Conservation (phyloP, 2,113 vertebrate species). For the Chaenogobius annularis region DNA sequence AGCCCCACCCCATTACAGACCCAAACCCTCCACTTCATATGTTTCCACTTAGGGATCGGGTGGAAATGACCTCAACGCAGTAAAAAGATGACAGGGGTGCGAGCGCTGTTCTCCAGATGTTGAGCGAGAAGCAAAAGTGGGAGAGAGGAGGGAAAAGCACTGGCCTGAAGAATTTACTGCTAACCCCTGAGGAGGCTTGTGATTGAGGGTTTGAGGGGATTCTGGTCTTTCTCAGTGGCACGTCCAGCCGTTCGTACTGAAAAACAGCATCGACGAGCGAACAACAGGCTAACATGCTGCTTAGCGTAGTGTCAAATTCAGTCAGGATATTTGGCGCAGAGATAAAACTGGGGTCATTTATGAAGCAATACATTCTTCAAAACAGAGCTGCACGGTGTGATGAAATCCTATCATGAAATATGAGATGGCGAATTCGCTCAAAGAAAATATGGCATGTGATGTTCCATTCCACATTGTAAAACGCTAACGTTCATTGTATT, state of each 20-base stretch:
- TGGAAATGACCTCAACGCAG: conserved; percentile 81
- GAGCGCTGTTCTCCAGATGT: conserved; percentile 79
- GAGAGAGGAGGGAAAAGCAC: conserved; percentile 69
- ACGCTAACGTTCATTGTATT: neutral
- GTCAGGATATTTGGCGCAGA: neutral
- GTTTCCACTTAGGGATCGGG: conserved; percentile 79
- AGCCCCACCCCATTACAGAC: conserved; percentile 73
- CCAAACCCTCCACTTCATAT: conserved; percentile 72
- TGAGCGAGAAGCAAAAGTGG: conserved; percentile 48
- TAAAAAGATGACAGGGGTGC: conserved; percentile 79
- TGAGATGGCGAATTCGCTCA: neutral
- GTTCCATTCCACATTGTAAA: neutral
- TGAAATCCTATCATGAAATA: neutral
- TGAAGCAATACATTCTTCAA: conserved; percentile 1
- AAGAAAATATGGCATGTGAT: neutral
- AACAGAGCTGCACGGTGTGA: neutral
- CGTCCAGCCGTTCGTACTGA: conserved; percentile 17
- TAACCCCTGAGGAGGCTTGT: conserved; percentile 72
- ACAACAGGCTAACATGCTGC: conserved; percentile 16
- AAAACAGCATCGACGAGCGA: conserved; percentile 10
- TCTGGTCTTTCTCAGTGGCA: conserved; percentile 71
- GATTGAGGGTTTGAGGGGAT: conserved; percentile 75
- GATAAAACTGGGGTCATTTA: neutral
- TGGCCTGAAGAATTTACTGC: conserved; percentile 78
- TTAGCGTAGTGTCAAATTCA: conserved; percentile 1